Conservation (phyloP, 1,140 invertebrate species). For the Lepidurus packardi region DNA sequence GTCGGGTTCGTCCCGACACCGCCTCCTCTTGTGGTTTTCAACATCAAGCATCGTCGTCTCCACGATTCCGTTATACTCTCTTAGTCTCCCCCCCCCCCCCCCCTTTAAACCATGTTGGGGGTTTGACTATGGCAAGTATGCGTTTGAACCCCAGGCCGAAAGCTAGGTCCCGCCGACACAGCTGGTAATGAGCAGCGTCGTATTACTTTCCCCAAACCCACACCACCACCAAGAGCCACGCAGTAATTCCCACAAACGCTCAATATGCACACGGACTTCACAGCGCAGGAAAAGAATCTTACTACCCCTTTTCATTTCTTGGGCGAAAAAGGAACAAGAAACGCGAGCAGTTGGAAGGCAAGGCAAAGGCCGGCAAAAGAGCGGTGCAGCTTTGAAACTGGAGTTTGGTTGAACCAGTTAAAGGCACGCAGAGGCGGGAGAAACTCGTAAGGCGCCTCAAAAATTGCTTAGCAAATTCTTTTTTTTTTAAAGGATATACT, state of each 20-base stretch:
- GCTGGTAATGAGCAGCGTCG: slow-evolving; percentile 20
- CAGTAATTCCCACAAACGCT: slow-evolving; percentile 6
- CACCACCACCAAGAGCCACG: not conserved
- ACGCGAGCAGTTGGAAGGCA: slow-evolving; percentile 6
- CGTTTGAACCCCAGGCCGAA: slow-evolving; percentile 18
- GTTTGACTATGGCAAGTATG: not conserved
- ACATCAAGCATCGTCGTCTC: not conserved
- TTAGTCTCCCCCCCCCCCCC: not conserved
- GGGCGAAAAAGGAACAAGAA: not conserved
- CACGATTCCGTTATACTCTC: slow-evolving; percentile 7
- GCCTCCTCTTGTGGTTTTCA: not conserved
- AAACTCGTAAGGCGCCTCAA: not conserved
- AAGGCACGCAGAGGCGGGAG: slow-evolving; percentile 20
- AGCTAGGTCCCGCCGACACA: slow-evolving; percentile 16
- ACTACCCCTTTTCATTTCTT: not conserved
- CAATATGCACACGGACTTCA: slow-evolving; percentile 3
- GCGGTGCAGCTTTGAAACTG: slow-evolving; percentile 20
- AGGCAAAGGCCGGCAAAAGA: not conserved
- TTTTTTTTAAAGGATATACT: not conserved
- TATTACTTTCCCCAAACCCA: slow-evolving; percentile 17
- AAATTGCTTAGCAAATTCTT: not conserved
- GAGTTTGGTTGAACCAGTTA: slow-evolving; percentile 15
- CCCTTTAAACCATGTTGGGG: not conserved
- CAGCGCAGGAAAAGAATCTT: not conserved
- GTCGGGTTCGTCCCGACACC: not conserved